Base-by-base conservation (phyloP, 2,888 invertebrate species). In the Monoplex corrugatus region DNA sequence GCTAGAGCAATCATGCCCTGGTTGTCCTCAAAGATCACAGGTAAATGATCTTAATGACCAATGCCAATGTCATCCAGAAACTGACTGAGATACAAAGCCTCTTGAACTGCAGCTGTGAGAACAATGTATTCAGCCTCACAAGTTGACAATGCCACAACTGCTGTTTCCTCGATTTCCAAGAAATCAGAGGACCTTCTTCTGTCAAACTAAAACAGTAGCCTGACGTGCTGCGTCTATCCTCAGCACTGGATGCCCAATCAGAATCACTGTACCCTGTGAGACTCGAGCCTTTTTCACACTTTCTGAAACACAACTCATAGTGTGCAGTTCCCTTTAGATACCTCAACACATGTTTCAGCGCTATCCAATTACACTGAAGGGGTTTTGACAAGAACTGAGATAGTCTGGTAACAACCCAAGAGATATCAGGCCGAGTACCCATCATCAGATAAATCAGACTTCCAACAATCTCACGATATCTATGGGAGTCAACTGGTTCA, bases 111-210 rank as follows among this genome's bases (percentile, higher is more conserved):
- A n/a, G n/a, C n/a, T n/a, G n/a, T n/a, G 63, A 63, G 63, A 23
- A 88, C 87, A n/a, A 91, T 91, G 45, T 91, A 91, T 63, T 91
- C 90, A 28, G 91, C 91, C 83, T 91, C 89, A 90, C 91, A 91
- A 50, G 89, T 90, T 23, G 89, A 23, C 3, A 63, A 23, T 63
- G 63, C 23, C 63, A 63, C 63, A 13, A 16, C 16, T 50, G 63
- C 82, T 91, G 90, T 85, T 91, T 91, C 57, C 75, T 87, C 44
- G 72, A 13, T 68, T 91, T 89, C 90, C 90, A 89, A 10, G 90
- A 91, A 91, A 86, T 90, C 89, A 16, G 89, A 50, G 13, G 89
- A 86, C 32, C 88, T 44, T 57, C 86, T 57, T 32, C 43, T 35
- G 35, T 57, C 50, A 91, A 43, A 19, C 78, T 35, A 50, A 91